Base-by-base conservation (phyloP, 2,113 vertebrate genomes). In the Polypterus bichir region DNA sequence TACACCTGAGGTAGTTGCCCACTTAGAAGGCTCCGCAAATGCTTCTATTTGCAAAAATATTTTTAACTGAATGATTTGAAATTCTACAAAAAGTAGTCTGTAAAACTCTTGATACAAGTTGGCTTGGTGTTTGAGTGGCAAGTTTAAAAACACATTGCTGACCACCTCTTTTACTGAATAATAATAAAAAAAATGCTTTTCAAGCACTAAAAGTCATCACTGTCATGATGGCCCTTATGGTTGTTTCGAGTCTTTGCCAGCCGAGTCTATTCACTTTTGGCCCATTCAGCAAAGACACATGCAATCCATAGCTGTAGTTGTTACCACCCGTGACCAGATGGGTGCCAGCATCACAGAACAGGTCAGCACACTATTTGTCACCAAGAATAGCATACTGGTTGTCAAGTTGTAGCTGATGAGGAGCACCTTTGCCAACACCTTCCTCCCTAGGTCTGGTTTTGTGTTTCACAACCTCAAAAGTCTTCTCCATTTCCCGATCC, bases 401-500 rank as follows among this genome's bases (percentile, higher is more conserved):
- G 85, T 94, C 94, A 73, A 97, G 89, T 85, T 98, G 90, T 83
- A 97, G 84, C 61, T 92, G 92, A 83, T 93, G 89, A 81, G 87
- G 77, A 70, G 92, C 81, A 68, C 83, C 80, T 68, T 87, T 87
- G 70, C 75, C 46, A 6, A 63, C 68, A 57, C 81, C 86, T 66
- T 97, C 94, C 73, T 97, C 94, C 83, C 94, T 86, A 66, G 88
- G 91, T 75, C 94, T 93, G 86, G 71, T 92, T 89, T 86, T 97
- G 87, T 96, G 91, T 84, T 91, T 98, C 79, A 99, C 96, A 73
- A 97, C 91, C 82, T 98, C 93, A 77, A 98, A 98, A 69, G 92
- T 97, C 86, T 94, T 99, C 90, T 98, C 94, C 83, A 97, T 94
- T 86, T 98, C 93, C 83, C 92, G 80, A 81, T 97, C 95, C 85